phyloP scores from a whole-genome alignment of 1,140 invertebrate species.

The Zophobas atratus region DNA sequence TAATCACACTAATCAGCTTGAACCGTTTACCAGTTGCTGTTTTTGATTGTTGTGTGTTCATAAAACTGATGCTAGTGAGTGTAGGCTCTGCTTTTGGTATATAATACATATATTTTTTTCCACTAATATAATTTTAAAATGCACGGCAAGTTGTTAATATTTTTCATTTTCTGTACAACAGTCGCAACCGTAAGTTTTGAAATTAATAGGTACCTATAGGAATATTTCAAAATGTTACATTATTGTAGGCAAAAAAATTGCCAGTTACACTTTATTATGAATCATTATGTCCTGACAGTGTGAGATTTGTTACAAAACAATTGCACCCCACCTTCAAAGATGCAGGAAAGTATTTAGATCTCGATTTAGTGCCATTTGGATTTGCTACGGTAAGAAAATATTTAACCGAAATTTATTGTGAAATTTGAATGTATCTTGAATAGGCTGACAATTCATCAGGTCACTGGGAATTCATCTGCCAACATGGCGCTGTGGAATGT shows the following conservation, averaged over 20 bases:
- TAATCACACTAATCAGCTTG: no score
- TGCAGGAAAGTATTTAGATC: constrained; percentile 67
- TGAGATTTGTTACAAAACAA: constrained; percentile 22
- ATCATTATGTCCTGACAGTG: constrained; percentile 10
- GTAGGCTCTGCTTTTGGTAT: no score
- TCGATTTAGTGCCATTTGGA: constrained; percentile 82
- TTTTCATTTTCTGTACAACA: no score
- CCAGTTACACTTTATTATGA: constrained; percentile 25
- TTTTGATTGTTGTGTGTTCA: no score
- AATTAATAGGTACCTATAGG: no score
- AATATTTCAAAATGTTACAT: neutral
- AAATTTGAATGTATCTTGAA: constrained; percentile 19
- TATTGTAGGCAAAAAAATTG: constrained; percentile 6
- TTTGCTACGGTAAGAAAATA: constrained; percentile 76
- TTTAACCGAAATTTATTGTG: neutral
- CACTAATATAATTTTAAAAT: no score
- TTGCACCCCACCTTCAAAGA: neutral
- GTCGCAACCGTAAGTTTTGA: no score
- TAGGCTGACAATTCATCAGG: constrained; percentile 39
- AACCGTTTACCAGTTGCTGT: no score
- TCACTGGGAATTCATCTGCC: constrained; percentile 72
- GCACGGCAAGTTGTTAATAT: no score
- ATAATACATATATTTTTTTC: no score
- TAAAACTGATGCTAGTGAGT: no score
- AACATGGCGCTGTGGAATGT: constrained; percentile 79